Conservation (phyloP, 2,797 vertebrate genomes). For the Pangasius krempfi region DNA sequence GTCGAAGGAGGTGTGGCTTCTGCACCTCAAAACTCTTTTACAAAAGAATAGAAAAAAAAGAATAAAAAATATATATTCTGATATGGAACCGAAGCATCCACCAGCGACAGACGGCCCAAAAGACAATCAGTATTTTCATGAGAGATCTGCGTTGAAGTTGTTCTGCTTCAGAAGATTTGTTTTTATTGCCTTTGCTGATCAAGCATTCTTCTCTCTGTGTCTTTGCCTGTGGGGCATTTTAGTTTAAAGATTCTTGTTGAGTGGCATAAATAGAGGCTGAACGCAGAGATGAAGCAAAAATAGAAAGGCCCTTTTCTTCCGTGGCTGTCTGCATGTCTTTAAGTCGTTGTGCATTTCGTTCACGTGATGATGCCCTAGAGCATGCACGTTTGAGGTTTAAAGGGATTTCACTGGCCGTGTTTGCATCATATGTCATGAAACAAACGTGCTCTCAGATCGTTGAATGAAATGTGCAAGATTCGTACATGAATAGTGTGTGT, state of each 20-base stretch:
- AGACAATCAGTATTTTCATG: slow-evolving; percentile 33
- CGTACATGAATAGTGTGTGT: slow-evolving; percentile 6
- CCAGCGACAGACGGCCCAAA: slow-evolving; percentile 20
- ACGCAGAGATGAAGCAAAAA: slow-evolving; percentile 38
- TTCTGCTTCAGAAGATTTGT: slow-evolving; percentile 41
- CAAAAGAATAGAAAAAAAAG: no score
- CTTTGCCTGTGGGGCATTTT: slow-evolving; percentile 22
- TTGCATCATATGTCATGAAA: background rate
- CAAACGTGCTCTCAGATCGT: background rate
- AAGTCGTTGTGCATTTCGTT: background rate
- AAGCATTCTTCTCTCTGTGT: slow-evolving; percentile 17
- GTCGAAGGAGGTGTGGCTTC: background rate
- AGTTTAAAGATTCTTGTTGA: slow-evolving; percentile 37
- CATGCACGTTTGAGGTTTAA: background rate
- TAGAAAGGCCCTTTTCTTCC: slow-evolving; percentile 26
- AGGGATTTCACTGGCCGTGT: background rate
- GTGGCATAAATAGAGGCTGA: slow-evolving; percentile 1
- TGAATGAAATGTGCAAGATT: background rate
- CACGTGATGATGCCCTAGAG: background rate
- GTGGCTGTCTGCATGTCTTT: slow-evolving; percentile 16
- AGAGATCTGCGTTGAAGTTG: slow-evolving; percentile 38
- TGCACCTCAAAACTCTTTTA: no score
- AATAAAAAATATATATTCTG: slow-evolving; percentile 2
- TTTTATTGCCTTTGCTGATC: slow-evolving; percentile 38
- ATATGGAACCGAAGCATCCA: slow-evolving; percentile 41